A percentile compares a stretch with the other conserved stretches of the same genome.
Conservation (phyloP, 2,797 vertebrate species). For the Amphiprion clarkii region DNA sequence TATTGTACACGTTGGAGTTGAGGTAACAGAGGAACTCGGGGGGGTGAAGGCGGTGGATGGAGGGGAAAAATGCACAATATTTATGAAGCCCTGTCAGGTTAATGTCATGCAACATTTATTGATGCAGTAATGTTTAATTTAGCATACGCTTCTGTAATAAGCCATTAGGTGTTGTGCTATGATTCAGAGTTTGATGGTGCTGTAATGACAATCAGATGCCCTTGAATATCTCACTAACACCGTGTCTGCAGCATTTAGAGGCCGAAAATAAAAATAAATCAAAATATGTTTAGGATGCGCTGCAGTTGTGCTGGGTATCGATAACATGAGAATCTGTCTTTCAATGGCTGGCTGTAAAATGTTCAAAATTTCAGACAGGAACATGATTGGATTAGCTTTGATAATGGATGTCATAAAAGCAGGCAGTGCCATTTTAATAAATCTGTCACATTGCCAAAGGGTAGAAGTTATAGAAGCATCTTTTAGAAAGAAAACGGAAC, state of each 20-base stretch:
- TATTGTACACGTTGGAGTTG: conserved; percentile 35
- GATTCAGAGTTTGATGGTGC: conserved; percentile 76
- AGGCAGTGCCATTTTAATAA: conserved; percentile 73
- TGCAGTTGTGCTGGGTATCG: conserved; percentile 24
- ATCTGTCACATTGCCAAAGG: conserved; percentile 74
- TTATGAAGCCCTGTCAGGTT: conserved; percentile 84
- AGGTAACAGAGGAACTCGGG: conserved; percentile 40
- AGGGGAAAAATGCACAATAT: conserved; percentile 73
- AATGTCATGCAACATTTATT: conserved; percentile 85
- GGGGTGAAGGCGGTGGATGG: conserved; percentile 8
- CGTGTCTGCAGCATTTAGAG: conserved; percentile 51
- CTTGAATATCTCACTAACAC: conserved; percentile 67
- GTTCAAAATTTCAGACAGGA: conserved; percentile 70
- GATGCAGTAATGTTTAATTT: conserved; percentile 85
- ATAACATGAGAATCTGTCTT: conserved; percentile 45
- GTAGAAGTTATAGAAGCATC: conserved; percentile 62
- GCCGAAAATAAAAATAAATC: conserved; percentile 67
- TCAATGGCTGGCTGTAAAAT: conserved; percentile 62
- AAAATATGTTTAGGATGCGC: conserved; percentile 42
- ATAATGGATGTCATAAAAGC: conserved; percentile 79
- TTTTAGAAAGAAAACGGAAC: conserved; percentile 51
- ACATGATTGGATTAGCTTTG: conserved; percentile 76
- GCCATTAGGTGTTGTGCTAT: conserved; percentile 80
- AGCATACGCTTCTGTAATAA: conserved; percentile 81
- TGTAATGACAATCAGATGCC: conserved; percentile 76